Conservation (phyloP, 2,113 vertebrate genomes). For the Aramus guarauna region DNA sequence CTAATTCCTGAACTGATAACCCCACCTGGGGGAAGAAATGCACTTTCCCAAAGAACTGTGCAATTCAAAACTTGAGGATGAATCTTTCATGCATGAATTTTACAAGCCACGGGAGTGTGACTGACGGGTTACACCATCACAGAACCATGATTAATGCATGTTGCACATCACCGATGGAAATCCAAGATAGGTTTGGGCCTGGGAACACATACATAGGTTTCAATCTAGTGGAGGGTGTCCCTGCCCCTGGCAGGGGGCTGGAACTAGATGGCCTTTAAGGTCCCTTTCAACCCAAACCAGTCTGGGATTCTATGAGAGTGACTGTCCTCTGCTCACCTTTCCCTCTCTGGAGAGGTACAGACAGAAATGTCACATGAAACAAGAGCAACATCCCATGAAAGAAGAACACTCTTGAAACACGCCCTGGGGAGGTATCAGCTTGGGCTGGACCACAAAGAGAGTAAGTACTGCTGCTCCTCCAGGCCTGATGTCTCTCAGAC, state of each 20-base stretch:
- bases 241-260: too few relatives aligned
- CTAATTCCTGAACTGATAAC: not conserved
- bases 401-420: not conserved
- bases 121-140: not conserved
- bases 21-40: not conserved
- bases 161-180: not conserved
- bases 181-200: not conserved
- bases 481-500: not conserved
- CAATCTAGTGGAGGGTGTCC: not conserved
- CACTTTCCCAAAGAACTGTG: not conserved
- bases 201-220: not conserved
- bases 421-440: not conserved
- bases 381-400: rapidly evolving
- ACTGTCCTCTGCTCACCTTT: not conserved
- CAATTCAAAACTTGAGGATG: not conserved
- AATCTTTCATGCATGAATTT: not conserved
- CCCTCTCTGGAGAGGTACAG: not conserved
- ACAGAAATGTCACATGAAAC: not conserved
- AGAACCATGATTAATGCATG: not conserved
- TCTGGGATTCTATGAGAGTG: not conserved
- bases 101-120: not conserved
- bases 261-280: too few relatives aligned
- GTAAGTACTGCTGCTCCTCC: not conserved
- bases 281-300: too few relatives aligned
- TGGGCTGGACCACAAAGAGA: not conserved